Percentiles rank a stretch among this genome's conserved stretches.
Evolutionary conservation across 2,797 vertebrate species (phyloP).

Genomic region (Manis pentadactyla): DNA sequence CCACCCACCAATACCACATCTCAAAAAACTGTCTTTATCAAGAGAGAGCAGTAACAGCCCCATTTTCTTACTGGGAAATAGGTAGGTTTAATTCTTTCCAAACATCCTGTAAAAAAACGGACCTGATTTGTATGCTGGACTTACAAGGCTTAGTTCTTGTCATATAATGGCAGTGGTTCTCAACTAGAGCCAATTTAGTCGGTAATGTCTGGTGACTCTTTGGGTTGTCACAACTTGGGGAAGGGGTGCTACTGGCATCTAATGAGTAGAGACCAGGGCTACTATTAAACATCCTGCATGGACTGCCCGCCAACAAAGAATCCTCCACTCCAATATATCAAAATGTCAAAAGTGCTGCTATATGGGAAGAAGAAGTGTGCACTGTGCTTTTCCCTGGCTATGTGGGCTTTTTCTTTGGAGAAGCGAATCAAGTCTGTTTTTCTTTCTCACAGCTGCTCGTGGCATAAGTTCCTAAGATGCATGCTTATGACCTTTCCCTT

Average conservation of each 20-base stretch:
- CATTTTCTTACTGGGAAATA: constrained; percentile 8
- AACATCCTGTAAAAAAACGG: not conserved
- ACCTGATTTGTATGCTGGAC: not conserved
- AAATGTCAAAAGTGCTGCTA: not conserved
- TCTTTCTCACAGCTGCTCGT: constrained; percentile 81
- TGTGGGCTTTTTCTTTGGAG: not conserved
- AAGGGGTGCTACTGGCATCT: not conserved
- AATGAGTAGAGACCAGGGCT: not conserved
- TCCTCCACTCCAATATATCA: not conserved
- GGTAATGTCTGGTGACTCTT: not conserved
- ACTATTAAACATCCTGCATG: not conserved
- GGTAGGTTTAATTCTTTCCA: constrained; percentile 6
- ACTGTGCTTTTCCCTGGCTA: not conserved
- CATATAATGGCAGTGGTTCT: not conserved
- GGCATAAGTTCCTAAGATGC: constrained; percentile 75
- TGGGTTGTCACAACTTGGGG: not conserved
- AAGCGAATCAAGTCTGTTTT: constrained; percentile 56
- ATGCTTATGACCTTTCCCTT: constrained; percentile 74
- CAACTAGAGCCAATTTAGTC: not conserved
- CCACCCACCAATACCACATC: not conserved
- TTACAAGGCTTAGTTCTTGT: not conserved
- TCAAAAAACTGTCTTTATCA: not conserved
- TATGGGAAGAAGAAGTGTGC: not conserved
- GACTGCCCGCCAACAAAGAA: not conserved
- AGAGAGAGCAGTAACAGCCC: constrained; percentile 6